Evolutionary conservation across 2,113 vertebrate genomes (phyloP).

Genomic region (Melospiza melodia): DNA sequence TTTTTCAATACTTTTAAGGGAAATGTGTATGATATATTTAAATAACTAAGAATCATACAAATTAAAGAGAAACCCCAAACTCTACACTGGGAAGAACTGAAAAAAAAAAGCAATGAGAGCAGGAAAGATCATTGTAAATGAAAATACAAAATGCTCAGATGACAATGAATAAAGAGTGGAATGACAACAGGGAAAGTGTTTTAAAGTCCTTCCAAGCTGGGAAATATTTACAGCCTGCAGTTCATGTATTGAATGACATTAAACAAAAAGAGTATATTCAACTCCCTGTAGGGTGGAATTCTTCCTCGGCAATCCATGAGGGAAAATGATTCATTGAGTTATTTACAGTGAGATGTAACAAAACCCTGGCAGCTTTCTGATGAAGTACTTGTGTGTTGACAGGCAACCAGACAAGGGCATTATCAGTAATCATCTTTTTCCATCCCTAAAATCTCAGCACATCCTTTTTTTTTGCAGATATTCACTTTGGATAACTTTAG

Average conservation of each 20-base stretch:
- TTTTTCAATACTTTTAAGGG: neutral
- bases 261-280: neutral
- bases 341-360: neutral
- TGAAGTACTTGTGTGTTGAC: neutral
- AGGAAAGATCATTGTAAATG: neutral
- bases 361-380: neutral
- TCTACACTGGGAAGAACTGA: neutral
- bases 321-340: neutral
- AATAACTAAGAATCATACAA: neutral
- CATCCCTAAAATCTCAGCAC: neutral
- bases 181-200: neutral
- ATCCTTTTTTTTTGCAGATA: neutral
- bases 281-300: neutral
- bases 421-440: neutral
- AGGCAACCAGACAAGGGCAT: neutral
- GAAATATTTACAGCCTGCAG: neutral
- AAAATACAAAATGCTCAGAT: neutral
- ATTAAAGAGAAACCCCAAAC: neutral
- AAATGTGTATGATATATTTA: neutral
- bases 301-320: neutral
- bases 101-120: fast-evolving
- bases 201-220: neutral
- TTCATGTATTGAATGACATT: neutral
- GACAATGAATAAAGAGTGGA: neutral
- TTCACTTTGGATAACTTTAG: neutral